These are phyloP conservation scores for Sus scrofa DNA, from an alignment of 2,113 vertebrate genomes.

Conservation along the genomic window T2T-Sscrofa CM000826.6:88811501-88812000, in stretches of 20 bases:
- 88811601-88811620: background rate
- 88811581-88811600: background rate
- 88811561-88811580: background rate
- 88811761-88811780: background rate
- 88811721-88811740: background rate
- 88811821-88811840: background rate
- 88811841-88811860: background rate
- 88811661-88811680: slow-evolving; percentile 15
- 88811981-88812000: background rate
- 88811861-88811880: background rate
- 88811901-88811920: background rate
- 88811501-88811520: background rate
- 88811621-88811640: slow-evolving; percentile 20
- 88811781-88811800: slow-evolving; percentile 23
- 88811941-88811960: background rate
- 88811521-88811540: background rate
- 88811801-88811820: background rate
- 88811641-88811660: slow-evolving; percentile 6
- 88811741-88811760: slow-evolving; percentile 27
- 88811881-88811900: slow-evolving; percentile 1
- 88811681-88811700: slow-evolving; percentile 6
- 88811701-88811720: slow-evolving; percentile 19
- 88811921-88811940: background rate
- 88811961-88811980: background rate
- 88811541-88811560: background rate